phyloP scores from a whole-genome alignment of 2,113 vertebrate species.

The Scomber japonicus region DNA sequence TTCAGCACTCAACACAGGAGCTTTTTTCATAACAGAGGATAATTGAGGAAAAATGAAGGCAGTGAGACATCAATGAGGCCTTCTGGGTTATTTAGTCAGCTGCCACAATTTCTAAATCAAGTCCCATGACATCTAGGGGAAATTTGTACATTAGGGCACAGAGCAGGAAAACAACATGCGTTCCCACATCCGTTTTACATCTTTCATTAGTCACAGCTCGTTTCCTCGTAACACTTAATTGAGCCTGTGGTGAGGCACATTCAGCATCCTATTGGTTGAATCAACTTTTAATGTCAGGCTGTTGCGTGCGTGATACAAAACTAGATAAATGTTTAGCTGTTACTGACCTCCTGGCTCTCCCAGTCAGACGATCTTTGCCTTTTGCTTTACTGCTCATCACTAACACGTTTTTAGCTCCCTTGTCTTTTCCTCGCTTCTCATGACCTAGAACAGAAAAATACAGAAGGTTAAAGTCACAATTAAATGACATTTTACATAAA shows the following conservation, averaged over 20 bases:
- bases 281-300: constrained; percentile 2
- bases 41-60: constrained; percentile 8
- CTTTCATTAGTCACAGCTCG: constrained; percentile 12
- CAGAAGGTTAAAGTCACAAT: background rate
- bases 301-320: background rate
- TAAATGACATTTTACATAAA: background rate
- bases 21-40: constrained; percentile 34
- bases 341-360: constrained; percentile 94
- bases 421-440: constrained; percentile 81
- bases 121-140: constrained; percentile 49
- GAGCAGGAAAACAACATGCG: constrained; percentile 39
- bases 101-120: constrained; percentile 50
- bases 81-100: constrained; percentile 65
- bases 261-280: constrained; percentile 4
- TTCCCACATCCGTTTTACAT: constrained; percentile 41
- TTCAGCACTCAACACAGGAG: constrained; percentile 25
- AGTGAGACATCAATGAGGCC: constrained; percentile 22
- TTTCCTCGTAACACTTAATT: background rate
- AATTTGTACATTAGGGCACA: constrained; percentile 54
- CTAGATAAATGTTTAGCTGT: background rate
- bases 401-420: constrained; percentile 78
- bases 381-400: constrained; percentile 90
- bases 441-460: constrained; percentile 82
- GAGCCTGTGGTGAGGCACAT: constrained; percentile 6
- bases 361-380: constrained; percentile 95